Base-by-base conservation (phyloP, 2,888 invertebrate species). In the Microplitis deprimator region DNA sequence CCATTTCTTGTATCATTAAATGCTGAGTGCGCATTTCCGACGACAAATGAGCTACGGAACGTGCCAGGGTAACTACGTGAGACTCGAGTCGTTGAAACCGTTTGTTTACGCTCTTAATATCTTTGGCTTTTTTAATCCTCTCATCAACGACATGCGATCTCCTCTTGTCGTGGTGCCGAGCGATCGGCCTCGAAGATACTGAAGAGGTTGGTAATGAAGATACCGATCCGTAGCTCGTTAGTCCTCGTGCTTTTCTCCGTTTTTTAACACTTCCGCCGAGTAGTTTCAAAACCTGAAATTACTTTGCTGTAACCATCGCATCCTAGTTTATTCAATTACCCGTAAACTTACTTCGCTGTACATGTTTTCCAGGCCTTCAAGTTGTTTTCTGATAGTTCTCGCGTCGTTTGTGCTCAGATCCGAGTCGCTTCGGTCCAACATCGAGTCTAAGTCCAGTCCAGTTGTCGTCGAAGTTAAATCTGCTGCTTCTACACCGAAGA, bases 1-100 rank as follows among this genome's bases (percentile, higher is more conserved):
- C 97, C 93, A 97, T 94, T 91, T 97, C 97, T 91, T 92, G 95
- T 89, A 96, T 95, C 91, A 97, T 94, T 78, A 96, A 92, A 88
- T 96, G 96, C 87, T 97, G 96, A 0, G 96, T 96, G 79, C 96
- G 91, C 95, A 97, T 96, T 91, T 97, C 97, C 4, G 96, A 96
- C 60, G 97, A 97, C 62, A 97, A 91, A 89, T 97, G 97, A 16
- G 97, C 97, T 29, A 97, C 97, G 68, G 96, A 96, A 77, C 97
- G 91, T 0, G 97, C 97, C 81, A 97, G 90, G 1, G 97, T 97
- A 74, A 97, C 96, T 69, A 97, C 97, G 90, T 97, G 97, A 0
- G 96, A 96, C 90, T 97, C 97, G 81, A 97, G 91, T 5, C 96
- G 92, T 89, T 96, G 96, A 90, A 97, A 97, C 68, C 97, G 92